Evolutionary conservation across 2,888 invertebrate genomes (phyloP).

Genomic region (Pheosia gnoma): DNA sequence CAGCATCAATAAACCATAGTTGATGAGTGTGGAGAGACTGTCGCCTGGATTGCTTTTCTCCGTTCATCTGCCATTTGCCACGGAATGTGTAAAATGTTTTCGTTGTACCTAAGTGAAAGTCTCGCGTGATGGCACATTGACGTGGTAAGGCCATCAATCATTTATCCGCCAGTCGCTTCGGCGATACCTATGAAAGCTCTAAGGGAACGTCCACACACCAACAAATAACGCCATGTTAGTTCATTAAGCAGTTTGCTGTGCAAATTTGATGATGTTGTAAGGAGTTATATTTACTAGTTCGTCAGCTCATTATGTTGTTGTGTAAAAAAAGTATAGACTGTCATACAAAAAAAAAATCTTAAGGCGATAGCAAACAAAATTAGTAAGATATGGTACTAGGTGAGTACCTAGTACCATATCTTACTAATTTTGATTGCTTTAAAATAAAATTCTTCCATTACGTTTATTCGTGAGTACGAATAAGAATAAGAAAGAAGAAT

Average conservation of each 20-base stretch:
- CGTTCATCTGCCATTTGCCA: slow-evolving; percentile 50
- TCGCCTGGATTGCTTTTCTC: slow-evolving; percentile 40
- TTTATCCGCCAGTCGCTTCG: slow-evolving; percentile 72
- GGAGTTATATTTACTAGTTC: no score
- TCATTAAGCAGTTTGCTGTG: neutral
- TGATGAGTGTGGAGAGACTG: slow-evolving; percentile 33
- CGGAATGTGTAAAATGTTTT: slow-evolving; percentile 69
- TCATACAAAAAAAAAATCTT: no score
- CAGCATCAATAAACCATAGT: slow-evolving; percentile 10
- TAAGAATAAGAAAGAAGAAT: no score
- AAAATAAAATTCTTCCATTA: no score
- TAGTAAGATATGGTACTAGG: no score
- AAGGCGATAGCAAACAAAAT: no score
- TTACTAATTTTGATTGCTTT: no score
- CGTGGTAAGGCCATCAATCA: slow-evolving; percentile 72
- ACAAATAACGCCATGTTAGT: neutral
- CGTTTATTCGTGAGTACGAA: no score
- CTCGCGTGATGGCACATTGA: slow-evolving; percentile 65
- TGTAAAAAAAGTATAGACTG: no score
- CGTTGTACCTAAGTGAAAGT: slow-evolving; percentile 67
- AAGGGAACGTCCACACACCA: slow-evolving; percentile 56
- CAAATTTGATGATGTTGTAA: no score
- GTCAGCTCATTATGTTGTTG: no score
- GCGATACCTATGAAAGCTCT: slow-evolving; percentile 77
- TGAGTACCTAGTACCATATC: no score